These are phyloP conservation scores for Drosophila pseudoobscura DNA, from an alignment of 1,140 invertebrate species.

Conservation along the genomic window DNA sequence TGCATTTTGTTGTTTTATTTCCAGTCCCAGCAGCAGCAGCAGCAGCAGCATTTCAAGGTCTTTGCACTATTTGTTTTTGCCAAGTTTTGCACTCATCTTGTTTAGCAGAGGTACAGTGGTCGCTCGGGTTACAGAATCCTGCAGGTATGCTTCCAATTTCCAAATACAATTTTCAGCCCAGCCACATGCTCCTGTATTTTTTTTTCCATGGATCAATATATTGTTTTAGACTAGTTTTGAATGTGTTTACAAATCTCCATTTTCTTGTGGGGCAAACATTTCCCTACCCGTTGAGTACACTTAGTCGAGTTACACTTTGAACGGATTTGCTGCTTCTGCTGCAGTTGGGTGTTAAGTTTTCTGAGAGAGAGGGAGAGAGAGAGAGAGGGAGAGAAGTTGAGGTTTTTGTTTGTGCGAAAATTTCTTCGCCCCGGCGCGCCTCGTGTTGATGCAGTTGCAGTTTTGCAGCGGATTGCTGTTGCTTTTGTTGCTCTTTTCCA, in stretches of 20 bases:
- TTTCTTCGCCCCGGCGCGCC: constrained; percentile 63
- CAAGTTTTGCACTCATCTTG: constrained; percentile 71
- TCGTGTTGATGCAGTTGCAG: constrained; percentile 73
- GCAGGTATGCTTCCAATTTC: background rate
- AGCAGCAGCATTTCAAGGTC: constrained; percentile 75
- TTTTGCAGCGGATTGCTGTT: constrained; percentile 54
- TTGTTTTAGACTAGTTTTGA: too few relatives aligned
- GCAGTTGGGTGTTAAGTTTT: constrained; percentile 58
- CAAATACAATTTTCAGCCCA: too few relatives aligned
- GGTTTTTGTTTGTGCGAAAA: constrained; percentile 51
- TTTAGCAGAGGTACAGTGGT: constrained; percentile 21
- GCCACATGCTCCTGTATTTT: too few relatives aligned
- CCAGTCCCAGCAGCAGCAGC: constrained; percentile 25
- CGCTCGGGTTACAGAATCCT: background rate
- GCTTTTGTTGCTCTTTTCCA: constrained; percentile 80
- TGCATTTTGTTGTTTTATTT: constrained; percentile 63
- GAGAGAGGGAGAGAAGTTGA: constrained; percentile 50
- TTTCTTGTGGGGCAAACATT: too few relatives aligned
- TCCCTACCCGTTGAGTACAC: constrained; percentile 1
- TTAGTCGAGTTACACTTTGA: background rate
- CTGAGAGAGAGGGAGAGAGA: constrained; percentile 6
- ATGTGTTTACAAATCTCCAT: too few relatives aligned
- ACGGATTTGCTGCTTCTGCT: too few relatives aligned
- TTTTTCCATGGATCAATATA: too few relatives aligned
- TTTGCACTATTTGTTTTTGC: constrained; percentile 74